phyloP scores from a whole-genome alignment of 2,113 vertebrate genomes.

The Strix aluco region DNA sequence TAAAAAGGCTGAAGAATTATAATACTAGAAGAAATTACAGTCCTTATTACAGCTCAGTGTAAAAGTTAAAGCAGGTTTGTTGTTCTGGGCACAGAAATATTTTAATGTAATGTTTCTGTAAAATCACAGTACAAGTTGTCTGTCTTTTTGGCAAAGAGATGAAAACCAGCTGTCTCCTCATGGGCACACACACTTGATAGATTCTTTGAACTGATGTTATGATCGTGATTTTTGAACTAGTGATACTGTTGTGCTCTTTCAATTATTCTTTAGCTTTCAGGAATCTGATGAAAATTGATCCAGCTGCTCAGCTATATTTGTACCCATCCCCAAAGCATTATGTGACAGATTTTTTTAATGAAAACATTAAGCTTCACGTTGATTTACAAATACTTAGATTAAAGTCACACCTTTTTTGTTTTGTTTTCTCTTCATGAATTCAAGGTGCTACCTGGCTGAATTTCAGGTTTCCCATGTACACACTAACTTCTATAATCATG shows the following conservation, averaged over 20 bases:
- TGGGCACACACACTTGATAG: background rate
- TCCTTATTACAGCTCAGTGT: background rate
- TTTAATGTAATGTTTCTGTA: background rate
- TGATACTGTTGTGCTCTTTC: background rate
- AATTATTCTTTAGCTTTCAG: background rate
- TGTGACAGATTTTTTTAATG: background rate
- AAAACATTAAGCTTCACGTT: background rate
- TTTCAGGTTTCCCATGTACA: background rate
- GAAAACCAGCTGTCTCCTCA: background rate
- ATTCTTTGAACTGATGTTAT: background rate
- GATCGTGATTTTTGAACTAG: background rate
- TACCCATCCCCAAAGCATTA: accelerated
- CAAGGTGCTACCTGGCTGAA: background rate
- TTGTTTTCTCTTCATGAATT: background rate
- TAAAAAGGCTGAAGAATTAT: background rate
- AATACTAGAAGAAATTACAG: background rate
- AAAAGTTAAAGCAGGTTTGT: background rate
- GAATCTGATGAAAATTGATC: background rate
- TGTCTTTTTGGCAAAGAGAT: background rate
- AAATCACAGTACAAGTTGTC: background rate
- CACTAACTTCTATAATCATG: accelerated
- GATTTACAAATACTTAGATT: background rate
- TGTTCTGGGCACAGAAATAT: background rate
- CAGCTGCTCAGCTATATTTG: background rate
- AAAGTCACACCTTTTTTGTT: background rate